Evolutionary conservation across 2,888 invertebrate genomes (phyloP).

Genomic region (Oscheius sp.): DNA sequence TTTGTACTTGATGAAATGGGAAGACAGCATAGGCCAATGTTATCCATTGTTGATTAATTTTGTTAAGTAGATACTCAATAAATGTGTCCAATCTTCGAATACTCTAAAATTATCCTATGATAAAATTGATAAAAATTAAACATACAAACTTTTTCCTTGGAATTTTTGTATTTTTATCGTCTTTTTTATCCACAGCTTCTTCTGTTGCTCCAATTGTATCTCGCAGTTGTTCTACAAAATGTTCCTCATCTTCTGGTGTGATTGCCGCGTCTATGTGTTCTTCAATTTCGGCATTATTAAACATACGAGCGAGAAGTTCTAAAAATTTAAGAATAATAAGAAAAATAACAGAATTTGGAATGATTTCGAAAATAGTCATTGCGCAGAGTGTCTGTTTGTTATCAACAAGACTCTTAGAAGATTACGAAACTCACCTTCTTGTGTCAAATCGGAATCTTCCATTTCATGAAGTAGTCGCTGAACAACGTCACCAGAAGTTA

Average conservation of each 20-base stretch:
- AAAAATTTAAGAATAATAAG: not conserved
- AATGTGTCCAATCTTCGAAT: conserved; percentile 52
- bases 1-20: conserved; percentile 68
- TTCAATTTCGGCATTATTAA: conserved; percentile 21
- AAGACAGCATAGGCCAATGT: conserved; percentile 59
- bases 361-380: not conserved
- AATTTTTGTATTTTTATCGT: not conserved
- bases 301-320: conserved; percentile 33
- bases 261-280: conserved; percentile 13
- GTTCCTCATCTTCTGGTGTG: conserved; percentile 16
- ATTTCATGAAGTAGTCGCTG: conserved; percentile 25
- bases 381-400: not conserved
- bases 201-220: conserved; percentile 1
- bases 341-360: not conserved
- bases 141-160: conserved; percentile 25
- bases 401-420: not conserved
- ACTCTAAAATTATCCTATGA: conserved; percentile 23
- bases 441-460: conserved; percentile 19
- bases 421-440: conserved; percentile 27
- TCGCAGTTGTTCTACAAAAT: conserved; percentile 13
- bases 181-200: not conserved
- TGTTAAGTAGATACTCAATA: conserved; percentile 61
- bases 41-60: conserved; percentile 60
- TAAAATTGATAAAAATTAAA: not conserved
- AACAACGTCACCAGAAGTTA: conserved; percentile 22